Base-by-base conservation (phyloP, 2,113 vertebrate species). In the Oncorhynchus kisutch region DNA sequence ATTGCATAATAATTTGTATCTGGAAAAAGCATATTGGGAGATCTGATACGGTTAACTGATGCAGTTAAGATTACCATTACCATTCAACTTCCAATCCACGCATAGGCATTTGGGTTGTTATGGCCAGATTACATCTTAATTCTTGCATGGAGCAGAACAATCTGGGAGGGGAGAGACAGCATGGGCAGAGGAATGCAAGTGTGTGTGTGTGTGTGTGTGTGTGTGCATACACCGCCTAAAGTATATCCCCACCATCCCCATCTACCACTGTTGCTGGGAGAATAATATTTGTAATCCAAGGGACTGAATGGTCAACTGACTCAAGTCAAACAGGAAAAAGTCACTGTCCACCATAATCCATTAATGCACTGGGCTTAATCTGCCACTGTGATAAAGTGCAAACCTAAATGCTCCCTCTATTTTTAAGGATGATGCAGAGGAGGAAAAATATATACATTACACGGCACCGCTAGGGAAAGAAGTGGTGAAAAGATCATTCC, bases 331-430 rank as follows among this genome's bases (percentile, higher is more conserved):
- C 39, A 14, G 12, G 49, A 51, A 76, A 85, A 85, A 45, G 9
- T 45, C 39, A 85, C 78, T 73, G 87, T 83, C 76, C 81, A 54
- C 12, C 20, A 81, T 92, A 91, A 93, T 93, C 90, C 91, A 92
- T 88, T 92, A 93, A 92, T 92, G 88, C 88, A 87, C 79, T 76
- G 62, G 25, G 77, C 82, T 91, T 91, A 92, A 92, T 92, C 91
- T 91, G 88, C 82, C 78, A 84, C 85, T 86, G 72, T 83, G 78
- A 77, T 90, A 81, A 85, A 90, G 82, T 72, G 68, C 80, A 90
- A 87, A 85, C 81, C 85, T 86, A 85, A 91, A 88, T 86, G 85
- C 86, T 76, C 83, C 84, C 77, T 18, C 39, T 1, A 72, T 72
- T 82, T 77, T 81, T 67, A 54, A 72, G 76, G 81, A 77, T 81